phyloP scores from a whole-genome alignment of 2,113 vertebrate genomes.

The Mirza zaza region DNA sequence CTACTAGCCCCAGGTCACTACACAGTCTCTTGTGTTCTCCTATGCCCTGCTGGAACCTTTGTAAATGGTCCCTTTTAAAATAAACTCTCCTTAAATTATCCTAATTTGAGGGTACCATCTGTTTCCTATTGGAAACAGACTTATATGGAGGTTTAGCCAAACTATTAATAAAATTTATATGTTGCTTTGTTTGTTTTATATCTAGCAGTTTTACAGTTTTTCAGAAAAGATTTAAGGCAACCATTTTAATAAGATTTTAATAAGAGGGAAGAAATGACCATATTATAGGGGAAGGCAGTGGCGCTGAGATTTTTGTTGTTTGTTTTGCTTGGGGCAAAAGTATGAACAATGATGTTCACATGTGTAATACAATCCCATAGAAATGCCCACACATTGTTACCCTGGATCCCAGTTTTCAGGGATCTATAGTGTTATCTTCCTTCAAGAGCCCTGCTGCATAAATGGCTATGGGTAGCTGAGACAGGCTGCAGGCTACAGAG shows the following conservation, averaged over 20 bases:
- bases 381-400: not conserved
- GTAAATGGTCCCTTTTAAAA: not conserved
- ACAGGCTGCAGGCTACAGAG: not conserved
- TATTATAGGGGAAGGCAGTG: not conserved
- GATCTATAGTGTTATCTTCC: not conserved
- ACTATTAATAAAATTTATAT: not conserved
- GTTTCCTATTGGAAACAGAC: not conserved
- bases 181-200: slow-evolving; percentile 1
- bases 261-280: not conserved
- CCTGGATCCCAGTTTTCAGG: not conserved
- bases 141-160: not conserved
- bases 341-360: not conserved
- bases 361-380: not conserved
- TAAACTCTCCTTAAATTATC: not conserved
- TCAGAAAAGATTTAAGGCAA: slow-evolving; percentile 27
- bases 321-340: not conserved
- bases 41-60: not conserved
- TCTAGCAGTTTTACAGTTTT: not conserved
- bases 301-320: not conserved
- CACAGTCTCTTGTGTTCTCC: not conserved
- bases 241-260: not conserved
- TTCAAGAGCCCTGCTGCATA: not conserved
- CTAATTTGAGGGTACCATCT: not conserved
- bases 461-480: not conserved
- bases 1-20: not conserved